These are phyloP conservation scores for Steinernema scapterisci DNA, from an alignment of 2,888 invertebrate species.

Conservation along the genomic window DNA sequence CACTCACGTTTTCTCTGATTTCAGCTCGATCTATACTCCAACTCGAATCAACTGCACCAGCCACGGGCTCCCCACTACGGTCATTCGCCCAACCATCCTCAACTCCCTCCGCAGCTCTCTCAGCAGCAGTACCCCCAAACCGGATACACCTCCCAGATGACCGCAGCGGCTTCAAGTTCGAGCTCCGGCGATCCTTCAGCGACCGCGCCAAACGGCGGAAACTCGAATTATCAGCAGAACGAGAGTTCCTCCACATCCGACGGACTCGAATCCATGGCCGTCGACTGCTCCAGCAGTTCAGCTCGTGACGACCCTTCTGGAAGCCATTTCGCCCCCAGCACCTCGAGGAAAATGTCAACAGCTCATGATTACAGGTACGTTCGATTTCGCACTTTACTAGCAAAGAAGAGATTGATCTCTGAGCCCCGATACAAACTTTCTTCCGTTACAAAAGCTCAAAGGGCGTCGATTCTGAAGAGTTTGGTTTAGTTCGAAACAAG, in stretches of 20 bases:
- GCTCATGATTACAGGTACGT: conserved; percentile 20
- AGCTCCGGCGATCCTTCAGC: background rate
- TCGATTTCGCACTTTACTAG: background rate
- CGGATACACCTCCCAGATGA: conserved; percentile 26
- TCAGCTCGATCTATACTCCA: conserved; percentile 28
- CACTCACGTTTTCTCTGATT: background rate
- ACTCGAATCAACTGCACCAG: conserved; percentile 5
- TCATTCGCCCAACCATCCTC: conserved; percentile 20
- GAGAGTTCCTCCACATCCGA: background rate
- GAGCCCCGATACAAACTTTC: background rate
- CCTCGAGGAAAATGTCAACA: conserved; percentile 12
- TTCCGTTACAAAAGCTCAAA: background rate
- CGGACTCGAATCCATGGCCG: background rate
- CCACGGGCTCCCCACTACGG: conserved; percentile 13
- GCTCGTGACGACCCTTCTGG: background rate
- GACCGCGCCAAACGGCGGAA: no score
- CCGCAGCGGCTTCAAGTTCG: conserved; percentile 18
- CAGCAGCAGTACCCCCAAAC: conserved; percentile 7
- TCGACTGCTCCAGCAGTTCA: conserved; percentile 2
- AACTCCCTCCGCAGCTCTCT: background rate
- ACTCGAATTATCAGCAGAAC: no score
- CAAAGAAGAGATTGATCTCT: background rate
- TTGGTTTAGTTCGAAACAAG: conserved; percentile 19
- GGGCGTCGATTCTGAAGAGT: background rate
- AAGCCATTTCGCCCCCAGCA: conserved; percentile 20